Base-by-base conservation (phyloP, 2,113 vertebrate species). In the Sorex araneus region DNA sequence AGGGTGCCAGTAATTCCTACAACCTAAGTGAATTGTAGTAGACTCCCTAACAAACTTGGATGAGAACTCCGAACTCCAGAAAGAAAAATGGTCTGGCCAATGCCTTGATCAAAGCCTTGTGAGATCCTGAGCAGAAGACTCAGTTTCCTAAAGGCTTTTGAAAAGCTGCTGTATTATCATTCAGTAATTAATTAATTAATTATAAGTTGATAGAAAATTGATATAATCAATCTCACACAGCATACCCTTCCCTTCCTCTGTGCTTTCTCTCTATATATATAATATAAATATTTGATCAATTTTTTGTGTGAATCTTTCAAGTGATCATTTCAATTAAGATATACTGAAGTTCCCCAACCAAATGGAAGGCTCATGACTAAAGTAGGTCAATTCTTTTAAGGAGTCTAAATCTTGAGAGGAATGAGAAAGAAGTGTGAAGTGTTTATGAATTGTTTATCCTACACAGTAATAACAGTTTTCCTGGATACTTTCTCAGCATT, bases 231-330 rank as follows among this genome's bases (percentile, higher is more conserved):
- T 3, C 15, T 79, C 1, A 27, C 7, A 88, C n/a, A 70, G 30
- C 28, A 67, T 90, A 32, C 16, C 8, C 5, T 80, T 90, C 90
- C 50, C 43, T 45, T 88, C 11, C 8, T 21, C 1, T 21, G 21
- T 60, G 19, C 21, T 60, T 8, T 60, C 57, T 60, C 19, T 23
- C 19, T 16, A 54, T 16, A 16, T 23, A 60, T 60, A 60, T 60
- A 23, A 23, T 23, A 60, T 15, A 60, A 23, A 60, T 21, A 6
- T 60, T 60, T 60, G 6, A 60, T 19, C 18, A 19, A 60, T 60
- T 50, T 50, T 2, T 9, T 92, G 86, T 88, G 6, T 91, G 45
- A 10, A 54, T 82, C 95, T 30, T 64, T 23, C n/a, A 63, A 50
- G 30, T 64, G 25, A 27, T 28, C 15, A 9, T 3, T 6, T 74